phyloP scores from a whole-genome alignment of 2,888 invertebrate genomes.

The Trichogramma dendrolimi region DNA sequence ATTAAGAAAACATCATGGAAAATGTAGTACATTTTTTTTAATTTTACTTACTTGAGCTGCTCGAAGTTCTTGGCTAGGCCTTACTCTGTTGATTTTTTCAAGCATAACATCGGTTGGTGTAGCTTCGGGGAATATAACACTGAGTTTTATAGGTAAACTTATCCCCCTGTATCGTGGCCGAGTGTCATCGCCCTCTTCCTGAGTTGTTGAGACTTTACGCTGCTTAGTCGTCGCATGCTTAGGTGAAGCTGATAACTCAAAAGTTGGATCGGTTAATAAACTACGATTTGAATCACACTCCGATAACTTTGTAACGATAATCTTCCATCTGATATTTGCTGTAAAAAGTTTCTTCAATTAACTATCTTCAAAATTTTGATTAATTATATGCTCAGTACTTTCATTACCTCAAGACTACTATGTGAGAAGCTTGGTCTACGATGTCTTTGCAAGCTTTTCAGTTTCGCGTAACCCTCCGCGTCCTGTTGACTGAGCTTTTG shows the following conservation, averaged over 20 bases:
- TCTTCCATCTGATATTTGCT: conserved; percentile 48
- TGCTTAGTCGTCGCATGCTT: conserved; percentile 29
- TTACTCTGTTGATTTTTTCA: conserved; percentile 27
- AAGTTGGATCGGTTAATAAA: conserved; percentile 41
- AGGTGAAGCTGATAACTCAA: not conserved
- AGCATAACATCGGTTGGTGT: conserved; percentile 21
- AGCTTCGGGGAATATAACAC: conserved; percentile 61
- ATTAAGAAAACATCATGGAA: not conserved
- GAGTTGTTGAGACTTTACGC: not conserved
- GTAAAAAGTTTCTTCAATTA: conserved; percentile 14
- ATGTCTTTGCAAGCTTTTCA: conserved; percentile 65
- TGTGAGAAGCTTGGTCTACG: conserved; percentile 66
- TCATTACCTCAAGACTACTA: conserved; percentile 49
- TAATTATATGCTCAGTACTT: not conserved
- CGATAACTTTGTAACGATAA: conserved; percentile 47
- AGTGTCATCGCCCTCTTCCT: conserved; percentile 54
- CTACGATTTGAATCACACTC: conserved; percentile 47
- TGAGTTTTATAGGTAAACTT: conserved; percentile 66
- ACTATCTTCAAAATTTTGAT: not conserved
- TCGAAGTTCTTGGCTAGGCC: conserved; percentile 4
- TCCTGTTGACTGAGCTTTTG: conserved; percentile 74
- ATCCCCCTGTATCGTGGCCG: conserved; percentile 69
- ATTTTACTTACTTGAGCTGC: conserved; percentile 6
- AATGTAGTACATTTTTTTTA: not conserved
- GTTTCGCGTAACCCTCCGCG: conserved; percentile 70